Base-by-base conservation (phyloP, 1,140 invertebrate species). In the Globodera ellingtonae region DNA sequence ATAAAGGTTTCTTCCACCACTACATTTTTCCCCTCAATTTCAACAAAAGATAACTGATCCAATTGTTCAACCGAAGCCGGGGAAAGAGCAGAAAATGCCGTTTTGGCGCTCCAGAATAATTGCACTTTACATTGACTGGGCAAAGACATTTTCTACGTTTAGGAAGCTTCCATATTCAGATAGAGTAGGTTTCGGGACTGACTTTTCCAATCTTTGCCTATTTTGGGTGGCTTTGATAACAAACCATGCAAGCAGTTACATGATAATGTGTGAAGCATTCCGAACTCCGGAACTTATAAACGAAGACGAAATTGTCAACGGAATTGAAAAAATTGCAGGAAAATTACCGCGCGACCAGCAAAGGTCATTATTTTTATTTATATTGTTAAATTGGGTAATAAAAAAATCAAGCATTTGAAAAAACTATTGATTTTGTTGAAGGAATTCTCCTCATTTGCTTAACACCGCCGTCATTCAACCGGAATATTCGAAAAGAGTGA, bases 261-360 rank as follows among this genome's bases (percentile, higher is more conserved):
- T 89, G 87, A 89, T 89, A 10, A 89, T 89, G 88, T 89, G 88
- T 79, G 87, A 89, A 81, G 87, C 88, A 48, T 89, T 89, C 66
- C 84, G 87, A 35, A 89, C 87, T 10, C 87, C 87, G 47, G 87
- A 88, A 66, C 78, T 89, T 48, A 81, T 84, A 48, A 84, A 72
- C 62, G 86, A 88, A 62, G 79, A 85, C 9, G 69, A 77, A 77
- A 77, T 77, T 47, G 44, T 74, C 44, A 48, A 69, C 35, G 70
- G 75, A 78, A 80, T 79, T 10, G 74, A 80, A 69, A 67, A 44
- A 44, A 80, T 70, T 50, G 79, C 79, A 44, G 75, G 47, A 35
- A 77, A 77, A 47, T 77, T 77, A 4, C 75, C 75, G 9, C 18
- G 69, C 9, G 67, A 76, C 9, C 46, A 50, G 35, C 75, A 76